Evolutionary conservation across 2,113 vertebrate species (phyloP).

Genomic region (Lepus europaeus): DNA sequence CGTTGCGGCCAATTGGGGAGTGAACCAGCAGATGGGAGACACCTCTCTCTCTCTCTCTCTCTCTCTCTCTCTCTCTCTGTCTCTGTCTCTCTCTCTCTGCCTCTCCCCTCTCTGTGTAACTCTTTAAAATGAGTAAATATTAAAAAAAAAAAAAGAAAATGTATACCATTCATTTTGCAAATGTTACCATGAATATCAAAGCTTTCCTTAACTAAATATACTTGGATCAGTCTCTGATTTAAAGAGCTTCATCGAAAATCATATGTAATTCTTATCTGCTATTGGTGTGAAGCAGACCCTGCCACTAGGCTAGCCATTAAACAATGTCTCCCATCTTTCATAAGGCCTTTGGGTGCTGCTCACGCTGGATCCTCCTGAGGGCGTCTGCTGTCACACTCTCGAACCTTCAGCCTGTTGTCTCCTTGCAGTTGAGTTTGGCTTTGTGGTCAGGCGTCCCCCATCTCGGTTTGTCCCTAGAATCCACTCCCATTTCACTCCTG

Average conservation of each 20-base stretch:
- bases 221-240: conserved; percentile 9
- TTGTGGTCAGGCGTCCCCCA: not conserved
- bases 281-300: not conserved
- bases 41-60: too few species aligned
- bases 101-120: too few species aligned
- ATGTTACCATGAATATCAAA: not conserved
- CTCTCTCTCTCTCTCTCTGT: too few species aligned
- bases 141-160: not conserved
- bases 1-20: too few species aligned
- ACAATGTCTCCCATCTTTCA: not conserved
- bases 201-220: not conserved
- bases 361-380: not conserved
- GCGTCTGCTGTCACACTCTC: not conserved
- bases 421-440: not conserved
- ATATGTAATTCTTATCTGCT: not conserved
- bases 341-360: not conserved
- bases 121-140: too few species aligned
- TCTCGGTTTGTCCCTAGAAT: not conserved
- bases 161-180: not conserved
- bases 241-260: conserved; percentile 42
- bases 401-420: not conserved
- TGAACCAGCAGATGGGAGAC: too few species aligned
- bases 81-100: too few species aligned
- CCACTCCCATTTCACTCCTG: not conserved
- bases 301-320: not conserved